These are phyloP conservation scores for Erithacus rubecula DNA, from an alignment of 2,797 vertebrate species.

Conservation along the genomic window DNA sequence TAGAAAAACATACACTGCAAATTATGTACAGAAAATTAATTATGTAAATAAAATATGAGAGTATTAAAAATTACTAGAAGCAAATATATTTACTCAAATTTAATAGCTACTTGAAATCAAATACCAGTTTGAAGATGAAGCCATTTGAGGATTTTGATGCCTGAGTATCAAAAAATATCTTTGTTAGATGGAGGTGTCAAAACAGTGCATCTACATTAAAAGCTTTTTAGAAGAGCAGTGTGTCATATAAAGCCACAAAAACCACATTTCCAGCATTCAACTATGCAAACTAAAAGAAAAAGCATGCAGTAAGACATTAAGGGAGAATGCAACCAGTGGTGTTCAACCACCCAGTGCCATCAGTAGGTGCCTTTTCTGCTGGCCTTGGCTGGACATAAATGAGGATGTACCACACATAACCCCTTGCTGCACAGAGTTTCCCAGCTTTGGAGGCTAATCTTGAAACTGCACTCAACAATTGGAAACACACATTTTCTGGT, in stretches of 20 bases:
- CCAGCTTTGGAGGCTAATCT: not conserved
- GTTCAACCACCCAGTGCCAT: not conserved
- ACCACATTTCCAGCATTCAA: not conserved
- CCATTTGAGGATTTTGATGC: not conserved
- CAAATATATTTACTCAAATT: not conserved
- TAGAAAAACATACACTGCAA: not conserved
- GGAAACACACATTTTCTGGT: not conserved
- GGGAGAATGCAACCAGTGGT: not conserved
- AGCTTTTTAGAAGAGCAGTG: rapidly evolving
- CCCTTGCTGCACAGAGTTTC: not conserved
- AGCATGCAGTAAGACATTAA: rapidly evolving
- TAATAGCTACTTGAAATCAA: not conserved
- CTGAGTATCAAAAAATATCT: not conserved
- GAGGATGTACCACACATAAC: rapidly evolving
- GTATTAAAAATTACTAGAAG: not conserved
- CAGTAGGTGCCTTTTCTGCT: not conserved
- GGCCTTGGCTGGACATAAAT: not conserved
- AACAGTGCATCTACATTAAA: not conserved
- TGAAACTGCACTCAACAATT: not conserved
- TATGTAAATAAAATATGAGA: not conserved
- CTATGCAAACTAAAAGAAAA: not conserved
- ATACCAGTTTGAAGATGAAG: not conserved
- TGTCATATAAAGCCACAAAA: not conserved
- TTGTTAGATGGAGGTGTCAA: not conserved
- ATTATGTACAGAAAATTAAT: not conserved